These are phyloP conservation scores for Pocillopora grandis DNA, from an alignment of 92 coral and sea anemone species.

Conservation along the genomic window DNA sequence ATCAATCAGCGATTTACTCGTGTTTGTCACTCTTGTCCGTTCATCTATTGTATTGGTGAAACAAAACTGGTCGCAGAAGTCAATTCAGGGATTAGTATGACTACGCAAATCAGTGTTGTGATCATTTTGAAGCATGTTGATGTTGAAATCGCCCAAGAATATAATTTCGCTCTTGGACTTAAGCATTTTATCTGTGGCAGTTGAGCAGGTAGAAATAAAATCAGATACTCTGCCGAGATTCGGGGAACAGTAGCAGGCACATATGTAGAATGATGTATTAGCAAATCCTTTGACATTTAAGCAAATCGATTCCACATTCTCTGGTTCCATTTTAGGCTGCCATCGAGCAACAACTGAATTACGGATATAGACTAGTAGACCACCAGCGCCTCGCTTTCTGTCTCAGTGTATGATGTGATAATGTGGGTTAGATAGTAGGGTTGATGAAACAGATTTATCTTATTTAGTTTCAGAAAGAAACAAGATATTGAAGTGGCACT, in stretches of 20 bases:
- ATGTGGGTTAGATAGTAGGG: conserved; percentile 20
- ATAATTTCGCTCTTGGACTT: conserved; percentile 29
- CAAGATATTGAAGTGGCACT: no score
- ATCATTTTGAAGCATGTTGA: conserved; percentile 19
- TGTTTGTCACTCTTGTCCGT: conserved; percentile 27
- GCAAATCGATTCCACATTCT: conserved; percentile 46
- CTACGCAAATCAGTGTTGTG: conserved; percentile 22
- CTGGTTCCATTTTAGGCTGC: conserved; percentile 20
- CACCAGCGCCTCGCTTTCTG: conserved; percentile 35
- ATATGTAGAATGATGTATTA: conserved; percentile 31
- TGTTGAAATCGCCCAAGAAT: conserved; percentile 45
- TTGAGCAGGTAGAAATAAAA: conserved; percentile 40
- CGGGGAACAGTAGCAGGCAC: conserved; percentile 60
- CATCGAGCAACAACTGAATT: conserved; percentile 18
- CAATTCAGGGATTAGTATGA: not conserved
- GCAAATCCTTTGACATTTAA: conserved; percentile 42
- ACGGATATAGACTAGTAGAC: conserved; percentile 22
- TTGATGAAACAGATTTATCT: no score
- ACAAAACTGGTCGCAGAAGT: conserved; percentile 37
- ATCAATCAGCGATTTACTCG: conserved; percentile 22
- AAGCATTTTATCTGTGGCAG: conserved; percentile 34
- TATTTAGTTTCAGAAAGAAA: no score
- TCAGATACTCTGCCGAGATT: conserved; percentile 45
- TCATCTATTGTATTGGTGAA: conserved; percentile 18
- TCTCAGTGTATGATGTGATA: conserved; percentile 22